Evolutionary conservation across 2,113 vertebrate genomes (phyloP), one percentile per base, ranked within the genome.

Genomic region (Scytalopus superciliaris): DNA sequence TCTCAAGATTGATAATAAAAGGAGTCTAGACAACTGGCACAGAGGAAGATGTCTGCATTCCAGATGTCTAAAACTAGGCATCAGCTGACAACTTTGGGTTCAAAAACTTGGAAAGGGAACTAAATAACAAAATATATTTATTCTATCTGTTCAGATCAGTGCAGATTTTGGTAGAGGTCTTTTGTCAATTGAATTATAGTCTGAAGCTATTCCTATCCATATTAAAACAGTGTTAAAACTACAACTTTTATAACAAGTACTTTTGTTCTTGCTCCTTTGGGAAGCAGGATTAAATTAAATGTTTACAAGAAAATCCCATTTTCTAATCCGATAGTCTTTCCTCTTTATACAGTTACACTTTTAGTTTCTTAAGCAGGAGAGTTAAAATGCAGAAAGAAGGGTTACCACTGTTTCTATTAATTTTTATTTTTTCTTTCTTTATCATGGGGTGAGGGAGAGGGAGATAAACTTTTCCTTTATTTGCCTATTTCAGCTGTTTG

Each of bases 391-490:
- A 83, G 14, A 55, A 86, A 63, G 25, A 57, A 63, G 5, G 2
- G 2, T 69, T 67, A 69, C 3, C 4, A 28, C 23, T 37, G 5
- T 12, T 89, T 59, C 19, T 42, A 81, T 39, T 49, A 67, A n/a
- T n/a, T n/a, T 52, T 55, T 53, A n/a, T 3, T 6, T 13, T 33
- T 25, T n/a, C n/a, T n/a, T n/a, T n/a, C n/a, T 33, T 14, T 40
- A 14, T 17, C 7, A 33, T 37, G 62, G 19, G 2, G 22, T 44
- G 22, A 2, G 5, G 6, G 18, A 23, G 0, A 1, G 3, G 3
- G 5, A 28, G 3, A 1, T 3, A 72, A 67, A 3, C 8, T 70
- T 70, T 89, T 53, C 9, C 12, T 84, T 80, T 55, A 53, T 17
- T 19, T 84, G 5, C 6, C 9, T 87, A 4, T 68, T 89, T 33